Conservation (phyloP, 2,113 vertebrate genomes). For the Plecturocebus donacophilus region DNA sequence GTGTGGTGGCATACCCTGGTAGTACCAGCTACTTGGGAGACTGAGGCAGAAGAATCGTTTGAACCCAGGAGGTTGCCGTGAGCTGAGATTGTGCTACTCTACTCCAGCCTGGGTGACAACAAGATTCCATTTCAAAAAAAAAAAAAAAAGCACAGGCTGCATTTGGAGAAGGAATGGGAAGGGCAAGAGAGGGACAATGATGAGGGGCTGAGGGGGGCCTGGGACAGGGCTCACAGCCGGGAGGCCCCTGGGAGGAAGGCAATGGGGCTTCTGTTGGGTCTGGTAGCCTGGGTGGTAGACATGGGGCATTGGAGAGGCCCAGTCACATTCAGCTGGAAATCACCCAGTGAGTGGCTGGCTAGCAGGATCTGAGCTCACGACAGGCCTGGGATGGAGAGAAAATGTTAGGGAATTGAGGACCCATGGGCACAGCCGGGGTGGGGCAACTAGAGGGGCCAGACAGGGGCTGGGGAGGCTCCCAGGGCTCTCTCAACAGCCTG, state of each 20-base stretch:
- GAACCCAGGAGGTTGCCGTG: too few relatives aligned
- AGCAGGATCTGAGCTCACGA: not conserved
- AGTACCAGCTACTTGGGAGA: too few relatives aligned
- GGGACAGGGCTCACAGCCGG: not conserved
- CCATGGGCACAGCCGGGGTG: not conserved
- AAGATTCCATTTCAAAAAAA: too few relatives aligned
- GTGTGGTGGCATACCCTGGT: too few relatives aligned
- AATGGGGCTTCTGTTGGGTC: not conserved
- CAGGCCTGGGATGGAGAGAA: not conserved
- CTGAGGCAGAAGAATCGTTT: too few relatives aligned
- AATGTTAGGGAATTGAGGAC: not conserved
- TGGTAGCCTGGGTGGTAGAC: not conserved
- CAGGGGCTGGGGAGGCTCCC: not conserved
- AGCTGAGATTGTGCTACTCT: too few relatives aligned
- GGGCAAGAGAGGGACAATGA: not conserved
- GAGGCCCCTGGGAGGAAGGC: not conserved
- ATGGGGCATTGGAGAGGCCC: fast-evolving
- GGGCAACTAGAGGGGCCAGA: not conserved
- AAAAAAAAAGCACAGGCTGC: not conserved
- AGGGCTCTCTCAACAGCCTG: not conserved
- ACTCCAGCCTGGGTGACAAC: too few relatives aligned
- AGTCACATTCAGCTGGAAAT: not conserved
- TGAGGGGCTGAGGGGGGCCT: not conserved
- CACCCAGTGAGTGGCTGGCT: not conserved
- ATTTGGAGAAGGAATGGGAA: not conserved